A percentile compares a stretch with the other conserved stretches of the same genome.
Conservation (phyloP, 2,113 vertebrate genomes). For the Salminus brasiliensis region DNA sequence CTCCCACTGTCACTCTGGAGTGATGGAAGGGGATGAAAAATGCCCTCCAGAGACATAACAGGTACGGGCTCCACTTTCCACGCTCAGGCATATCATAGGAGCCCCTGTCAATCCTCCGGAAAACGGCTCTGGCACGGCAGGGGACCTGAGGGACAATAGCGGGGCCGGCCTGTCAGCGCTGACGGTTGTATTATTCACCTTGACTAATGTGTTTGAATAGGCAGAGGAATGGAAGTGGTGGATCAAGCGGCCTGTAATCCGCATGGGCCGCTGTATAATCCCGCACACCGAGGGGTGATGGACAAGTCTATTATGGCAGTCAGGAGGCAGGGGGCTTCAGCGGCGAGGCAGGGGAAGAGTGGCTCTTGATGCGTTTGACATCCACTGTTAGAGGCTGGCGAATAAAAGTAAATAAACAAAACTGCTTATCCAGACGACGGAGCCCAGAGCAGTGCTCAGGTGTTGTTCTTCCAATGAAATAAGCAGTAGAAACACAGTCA, state of each 20-base stretch:
- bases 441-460: background rate
- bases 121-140: slow-evolving; percentile 63
- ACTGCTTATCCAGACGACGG: background rate
- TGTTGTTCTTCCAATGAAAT: background rate
- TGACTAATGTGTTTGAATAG: slow-evolving; percentile 65
- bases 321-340: slow-evolving; percentile 55
- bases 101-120: slow-evolving; percentile 71
- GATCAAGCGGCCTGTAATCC: slow-evolving; percentile 60
- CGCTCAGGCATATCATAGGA: slow-evolving; percentile 62
- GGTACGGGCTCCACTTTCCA: slow-evolving; percentile 54
- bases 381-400: slow-evolving; percentile 42
- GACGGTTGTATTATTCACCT: slow-evolving; percentile 72
- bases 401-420: background rate
- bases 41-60: slow-evolving; percentile 41
- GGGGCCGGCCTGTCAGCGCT: slow-evolving; percentile 61
- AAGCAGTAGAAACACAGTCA: background rate
- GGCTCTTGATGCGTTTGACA: slow-evolving; percentile 60
- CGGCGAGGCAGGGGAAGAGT: slow-evolving; percentile 24
- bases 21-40: slow-evolving; percentile 53
- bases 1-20: slow-evolving; percentile 42
- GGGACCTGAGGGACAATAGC: slow-evolving; percentile 49
- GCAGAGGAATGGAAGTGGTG: slow-evolving; percentile 55
- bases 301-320: slow-evolving; percentile 62
- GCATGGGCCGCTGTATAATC: slow-evolving; percentile 36
- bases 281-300: slow-evolving; percentile 35